phyloP scores from a whole-genome alignment of 2,888 invertebrate genomes.

The Eulithis testata region DNA sequence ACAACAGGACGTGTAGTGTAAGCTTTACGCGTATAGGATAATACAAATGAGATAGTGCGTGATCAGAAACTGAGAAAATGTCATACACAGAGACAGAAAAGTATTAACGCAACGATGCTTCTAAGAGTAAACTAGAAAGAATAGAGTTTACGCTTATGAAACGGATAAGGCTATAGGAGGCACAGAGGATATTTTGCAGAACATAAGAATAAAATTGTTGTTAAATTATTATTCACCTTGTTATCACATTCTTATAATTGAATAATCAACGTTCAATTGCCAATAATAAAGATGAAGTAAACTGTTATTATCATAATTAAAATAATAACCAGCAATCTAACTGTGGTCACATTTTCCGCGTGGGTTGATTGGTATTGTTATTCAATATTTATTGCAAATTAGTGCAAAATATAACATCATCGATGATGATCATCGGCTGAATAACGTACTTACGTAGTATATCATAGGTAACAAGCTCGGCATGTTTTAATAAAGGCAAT shows the following conservation, averaged over 20 bases:
- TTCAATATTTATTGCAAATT: slow-evolving; percentile 36
- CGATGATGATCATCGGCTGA: slow-evolving; percentile 37
- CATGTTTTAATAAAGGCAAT: slow-evolving; percentile 46
- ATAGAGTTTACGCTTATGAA: too few relatives aligned
- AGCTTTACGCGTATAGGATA: neutral
- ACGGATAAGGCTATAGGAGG: too few relatives aligned
- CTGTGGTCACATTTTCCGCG: slow-evolving; percentile 54
- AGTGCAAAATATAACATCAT: slow-evolving; percentile 46
- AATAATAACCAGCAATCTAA: slow-evolving; percentile 40
- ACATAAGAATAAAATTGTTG: slow-evolving; percentile 1
- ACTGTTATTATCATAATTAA: slow-evolving; percentile 40
- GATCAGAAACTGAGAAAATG: neutral
- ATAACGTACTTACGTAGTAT: neutral
- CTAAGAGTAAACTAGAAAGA: too few relatives aligned
- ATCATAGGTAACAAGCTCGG: slow-evolving; percentile 36
- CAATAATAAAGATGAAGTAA: slow-evolving; percentile 24
- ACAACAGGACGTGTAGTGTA: neutral
- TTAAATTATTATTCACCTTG: slow-evolving; percentile 25
- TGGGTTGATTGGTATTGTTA: slow-evolving; percentile 46
- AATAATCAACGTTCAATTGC: slow-evolving; percentile 22
- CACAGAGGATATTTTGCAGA: neutral
- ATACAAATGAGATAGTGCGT: neutral
- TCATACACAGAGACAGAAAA: too few relatives aligned
- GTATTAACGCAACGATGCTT: too few relatives aligned
- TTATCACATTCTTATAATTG: slow-evolving; percentile 35